phyloP scores from a whole-genome alignment of 64 coral and sea anemone species.

The Acropora tenuis region DNA sequence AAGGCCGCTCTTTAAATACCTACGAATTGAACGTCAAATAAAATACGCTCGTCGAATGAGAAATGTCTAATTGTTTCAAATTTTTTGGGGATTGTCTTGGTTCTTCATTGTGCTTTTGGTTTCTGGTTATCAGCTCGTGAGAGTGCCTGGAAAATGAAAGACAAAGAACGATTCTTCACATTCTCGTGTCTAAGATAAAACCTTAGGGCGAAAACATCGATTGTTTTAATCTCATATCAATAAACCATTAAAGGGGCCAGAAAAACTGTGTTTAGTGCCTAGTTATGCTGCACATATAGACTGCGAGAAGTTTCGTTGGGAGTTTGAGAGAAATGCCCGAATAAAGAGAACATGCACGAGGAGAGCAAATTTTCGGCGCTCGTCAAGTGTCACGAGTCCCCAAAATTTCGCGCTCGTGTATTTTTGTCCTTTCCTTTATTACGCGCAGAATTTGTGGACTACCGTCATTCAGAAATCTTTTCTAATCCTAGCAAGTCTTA shows the following conservation, averaged over 20 bases:
- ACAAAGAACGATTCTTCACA: background rate
- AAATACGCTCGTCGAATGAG: background rate
- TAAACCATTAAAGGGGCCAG: background rate
- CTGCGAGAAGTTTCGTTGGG: background rate
- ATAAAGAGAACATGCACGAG: no score
- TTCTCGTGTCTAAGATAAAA: no score
- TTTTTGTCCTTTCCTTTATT: no score
- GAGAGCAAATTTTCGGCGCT: no score
- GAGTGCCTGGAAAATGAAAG: background rate
- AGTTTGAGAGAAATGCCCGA: no score
- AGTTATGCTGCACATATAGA: background rate
- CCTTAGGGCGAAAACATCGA: no score
- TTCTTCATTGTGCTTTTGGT: background rate
- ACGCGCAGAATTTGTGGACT: no score
- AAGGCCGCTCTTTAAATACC: background rate
- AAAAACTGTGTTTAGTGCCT: background rate
- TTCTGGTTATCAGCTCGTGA: background rate
- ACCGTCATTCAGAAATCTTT: no score
- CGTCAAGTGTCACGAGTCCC: no score
- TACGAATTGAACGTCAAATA: background rate
- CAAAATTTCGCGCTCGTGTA: no score
- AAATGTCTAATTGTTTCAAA: background rate
- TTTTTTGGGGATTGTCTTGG: background rate
- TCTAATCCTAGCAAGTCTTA: no score
- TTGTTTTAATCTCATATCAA: background rate